A percentile compares a stretch with the other conserved stretches of the same genome.
phyloP scores from a whole-genome alignment of 2,888 invertebrate species.

The Rambutsinella grinnellia region DNA sequence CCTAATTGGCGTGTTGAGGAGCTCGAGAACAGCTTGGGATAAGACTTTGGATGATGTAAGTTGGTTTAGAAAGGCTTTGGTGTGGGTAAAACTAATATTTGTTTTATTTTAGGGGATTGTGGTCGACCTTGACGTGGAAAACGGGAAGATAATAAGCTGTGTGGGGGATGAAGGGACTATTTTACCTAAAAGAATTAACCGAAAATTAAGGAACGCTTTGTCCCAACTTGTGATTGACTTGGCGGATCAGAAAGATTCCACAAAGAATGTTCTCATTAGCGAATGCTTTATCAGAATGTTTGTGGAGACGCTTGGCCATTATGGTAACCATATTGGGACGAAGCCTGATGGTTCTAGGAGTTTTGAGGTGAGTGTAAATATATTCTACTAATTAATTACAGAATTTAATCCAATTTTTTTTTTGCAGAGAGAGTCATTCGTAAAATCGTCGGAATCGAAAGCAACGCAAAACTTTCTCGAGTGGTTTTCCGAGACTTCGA shows the following conservation, averaged over 20 bases:
- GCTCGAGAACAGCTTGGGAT: conserved; percentile 66
- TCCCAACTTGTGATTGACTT: conserved; percentile 68
- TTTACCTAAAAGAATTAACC: conserved; percentile 78
- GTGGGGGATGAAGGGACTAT: conserved; percentile 85
- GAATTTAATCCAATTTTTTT: conserved; percentile 60
- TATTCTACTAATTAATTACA: conserved; percentile 3
- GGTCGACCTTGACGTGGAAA: conserved; percentile 76
- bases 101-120: conserved; percentile 76
- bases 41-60: conserved; percentile 74
- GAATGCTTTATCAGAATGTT: conserved; percentile 83
- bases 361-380: conserved; percentile 69
- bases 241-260: conserved; percentile 71
- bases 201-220: conserved; percentile 77
- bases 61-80: no score
- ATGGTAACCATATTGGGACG: conserved; percentile 74
- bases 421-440: conserved; percentile 81
- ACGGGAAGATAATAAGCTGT: conserved; percentile 73
- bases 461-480: conserved; percentile 82
- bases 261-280: conserved; percentile 80
- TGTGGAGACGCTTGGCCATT: conserved; percentile 82
- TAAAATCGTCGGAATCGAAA: conserved; percentile 76
- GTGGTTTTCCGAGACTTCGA: conserved; percentile 89
- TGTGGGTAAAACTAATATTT: no score
- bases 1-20: conserved; percentile 79
- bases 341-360: conserved; percentile 70